Evolutionary conservation across 2,888 invertebrate species (phyloP).

Genomic region (Eupithecia subfuscata): DNA sequence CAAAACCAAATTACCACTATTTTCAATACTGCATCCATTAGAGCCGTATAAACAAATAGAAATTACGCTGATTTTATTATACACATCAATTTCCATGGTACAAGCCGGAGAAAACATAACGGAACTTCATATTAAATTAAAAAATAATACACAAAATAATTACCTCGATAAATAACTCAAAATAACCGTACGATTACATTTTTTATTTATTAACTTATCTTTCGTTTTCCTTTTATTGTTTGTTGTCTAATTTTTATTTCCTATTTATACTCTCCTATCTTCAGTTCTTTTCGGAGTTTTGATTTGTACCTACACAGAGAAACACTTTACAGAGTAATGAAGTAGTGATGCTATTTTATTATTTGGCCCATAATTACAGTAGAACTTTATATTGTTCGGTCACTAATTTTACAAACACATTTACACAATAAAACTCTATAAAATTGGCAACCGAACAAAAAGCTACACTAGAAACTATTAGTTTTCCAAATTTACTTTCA

Average conservation of each 20-base stretch:
- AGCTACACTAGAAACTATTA: conserved; percentile 63
- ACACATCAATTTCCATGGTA: conserved; percentile 66
- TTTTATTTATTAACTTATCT: conserved; percentile 50
- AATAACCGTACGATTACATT: conserved; percentile 59
- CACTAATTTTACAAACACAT: conserved; percentile 62
- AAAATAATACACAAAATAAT: conserved; percentile 51
- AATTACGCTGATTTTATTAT: conserved; percentile 65
- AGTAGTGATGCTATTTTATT: conserved; percentile 75
- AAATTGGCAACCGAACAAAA: conserved; percentile 74
- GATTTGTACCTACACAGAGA: conserved; percentile 82
- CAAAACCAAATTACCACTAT: conserved; percentile 73
- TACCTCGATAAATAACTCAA: conserved; percentile 45
- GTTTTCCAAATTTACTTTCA: conserved; percentile 64
- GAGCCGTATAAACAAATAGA: conserved; percentile 64
- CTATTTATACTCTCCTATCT: conserved; percentile 74
- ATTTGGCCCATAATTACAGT: conserved; percentile 77
- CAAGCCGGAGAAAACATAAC: conserved; percentile 65
- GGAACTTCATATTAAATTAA: conserved; percentile 45
- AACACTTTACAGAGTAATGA: conserved; percentile 80
- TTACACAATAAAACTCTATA: conserved; percentile 10
- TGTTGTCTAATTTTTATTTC: conserved; percentile 60
- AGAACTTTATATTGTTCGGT: conserved; percentile 71
- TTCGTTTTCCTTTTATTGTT: conserved; percentile 58
- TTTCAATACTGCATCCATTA: conserved; percentile 75
- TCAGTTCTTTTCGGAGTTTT: conserved; percentile 70